Conservation (phyloP, 1,140 invertebrate genomes). For the Ceratitis capitata region DNA sequence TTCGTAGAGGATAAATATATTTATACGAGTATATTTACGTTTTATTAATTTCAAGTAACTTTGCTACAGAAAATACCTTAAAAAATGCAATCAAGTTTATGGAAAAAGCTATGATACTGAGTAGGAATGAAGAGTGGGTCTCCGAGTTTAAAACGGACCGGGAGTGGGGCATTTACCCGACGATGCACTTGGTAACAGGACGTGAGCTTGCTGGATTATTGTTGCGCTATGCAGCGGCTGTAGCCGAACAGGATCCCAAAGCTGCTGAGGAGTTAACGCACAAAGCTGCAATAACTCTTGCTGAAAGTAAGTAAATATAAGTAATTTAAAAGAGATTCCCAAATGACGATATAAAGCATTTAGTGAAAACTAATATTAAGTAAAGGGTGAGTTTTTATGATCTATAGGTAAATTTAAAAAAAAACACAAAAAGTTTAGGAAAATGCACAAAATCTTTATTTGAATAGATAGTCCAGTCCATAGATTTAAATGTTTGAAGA, state of each 20-base stretch:
- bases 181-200: conserved; percentile 52
- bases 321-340: neutral
- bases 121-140: conserved; percentile 53
- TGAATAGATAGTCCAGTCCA: too few relatives aligned
- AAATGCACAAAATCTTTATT: too few relatives aligned
- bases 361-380: too few relatives aligned
- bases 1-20: too few relatives aligned
- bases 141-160: conserved; percentile 33
- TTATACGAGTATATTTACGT: too few relatives aligned
- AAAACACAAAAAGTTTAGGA: too few relatives aligned
- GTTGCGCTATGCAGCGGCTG: conserved; percentile 48
- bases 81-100: conserved; percentile 47
- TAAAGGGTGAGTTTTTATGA: too few relatives aligned
- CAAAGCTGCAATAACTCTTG: conserved; percentile 49
- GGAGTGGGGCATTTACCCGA: conserved; percentile 45
- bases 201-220: conserved; percentile 52
- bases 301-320: conserved; percentile 52
- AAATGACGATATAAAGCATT: neutral
- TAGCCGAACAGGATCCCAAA: conserved; percentile 50
- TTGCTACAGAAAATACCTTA: neutral
- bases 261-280: conserved; percentile 52
- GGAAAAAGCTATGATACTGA: conserved; percentile 47
- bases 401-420: too few relatives aligned
- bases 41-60: neutral
- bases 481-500: too few relatives aligned